A percentile compares a stretch with the other conserved stretches of the same genome.
Conservation (phyloP, 2,113 vertebrate genomes). For the Chaetodon trifascialis region DNA sequence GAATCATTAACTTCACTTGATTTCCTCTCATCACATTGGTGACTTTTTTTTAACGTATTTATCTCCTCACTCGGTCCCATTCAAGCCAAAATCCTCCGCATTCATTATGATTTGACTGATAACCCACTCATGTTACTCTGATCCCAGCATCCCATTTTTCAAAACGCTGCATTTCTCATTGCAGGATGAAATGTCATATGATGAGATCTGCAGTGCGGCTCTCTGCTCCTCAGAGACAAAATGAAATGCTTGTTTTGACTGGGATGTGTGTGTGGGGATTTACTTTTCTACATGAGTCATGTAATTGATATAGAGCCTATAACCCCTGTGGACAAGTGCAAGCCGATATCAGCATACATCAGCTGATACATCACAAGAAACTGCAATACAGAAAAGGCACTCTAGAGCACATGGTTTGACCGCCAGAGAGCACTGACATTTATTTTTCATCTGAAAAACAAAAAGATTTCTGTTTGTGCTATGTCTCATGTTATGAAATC, state of each 20-base stretch:
- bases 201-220: conserved; percentile 32
- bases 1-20: not conserved
- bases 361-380: not conserved
- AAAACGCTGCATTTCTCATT: not conserved
- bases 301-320: conserved; percentile 33
- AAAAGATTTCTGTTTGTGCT: not conserved
- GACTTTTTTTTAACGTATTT: not conserved
- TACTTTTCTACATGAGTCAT: conserved; percentile 18
- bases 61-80: conserved; percentile 15
- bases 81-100: conserved; percentile 5
- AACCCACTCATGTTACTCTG: conserved; percentile 1
- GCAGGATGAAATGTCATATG: conserved; percentile 28
- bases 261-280: conserved; percentile 1
- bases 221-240: conserved; percentile 5
- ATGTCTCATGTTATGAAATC: not conserved
- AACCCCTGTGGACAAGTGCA: not conserved
- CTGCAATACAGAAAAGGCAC: not conserved
- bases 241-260: conserved; percentile 43
- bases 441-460: not conserved
- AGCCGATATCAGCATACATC: no score
- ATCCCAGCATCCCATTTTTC: not conserved
- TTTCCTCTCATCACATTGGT: not conserved
- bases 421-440: not conserved
- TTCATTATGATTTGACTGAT: conserved; percentile 17
- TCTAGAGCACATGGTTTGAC: not conserved